Base-by-base conservation (phyloP, 1,140 invertebrate genomes). In the Arctopsyche grandis region DNA sequence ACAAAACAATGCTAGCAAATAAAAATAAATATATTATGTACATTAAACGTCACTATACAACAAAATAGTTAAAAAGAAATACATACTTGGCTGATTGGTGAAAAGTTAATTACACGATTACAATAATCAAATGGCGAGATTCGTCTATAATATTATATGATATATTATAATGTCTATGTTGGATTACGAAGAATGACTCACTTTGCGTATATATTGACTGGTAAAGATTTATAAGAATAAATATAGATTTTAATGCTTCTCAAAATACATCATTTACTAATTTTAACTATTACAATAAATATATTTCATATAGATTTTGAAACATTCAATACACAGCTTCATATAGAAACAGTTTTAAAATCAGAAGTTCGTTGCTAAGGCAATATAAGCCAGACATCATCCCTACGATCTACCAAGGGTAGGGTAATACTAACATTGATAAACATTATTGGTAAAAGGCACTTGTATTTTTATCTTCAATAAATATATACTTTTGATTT, bases 301-400 rank as follows among this genome's bases (percentile, higher is more conserved):
- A 76, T 56, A 46, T 71, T 75, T 4, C 29, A 38, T 38, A 38
- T 38, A 4, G 29, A 38, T 10, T 76, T 48, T 52, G 52, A 75
- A 75, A 76, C 56, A 56, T 52, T 46, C 48, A 71, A 46, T 21
- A 75, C 71, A 75, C 19, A 46, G 69, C 69, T 71, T 48, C 69
- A 29, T 38, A 21, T 46, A 66, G 69, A 71, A 71, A 75, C n/a
- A 16, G 44, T 22, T 76, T 43, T 56, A 60, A 76, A 76, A 76
- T 79, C 63, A 71, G 43, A 63, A 70, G 69, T 81, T 78, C 70
- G 71, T 82, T 78, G 78, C 79, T 82, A 82, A 82, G 79, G 81
- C 81, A 82, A 75, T 82, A 78, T 69, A 82, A 82, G 76, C 78
- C 78, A 80, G 60, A 75, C 43, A 52, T 24, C 43, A 14, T 60